A percentile compares a stretch with the other conserved stretches of the same genome.
phyloP scores from a whole-genome alignment of 64 coral and sea anemone genomes.

The Cladopsammia gracilis region DNA sequence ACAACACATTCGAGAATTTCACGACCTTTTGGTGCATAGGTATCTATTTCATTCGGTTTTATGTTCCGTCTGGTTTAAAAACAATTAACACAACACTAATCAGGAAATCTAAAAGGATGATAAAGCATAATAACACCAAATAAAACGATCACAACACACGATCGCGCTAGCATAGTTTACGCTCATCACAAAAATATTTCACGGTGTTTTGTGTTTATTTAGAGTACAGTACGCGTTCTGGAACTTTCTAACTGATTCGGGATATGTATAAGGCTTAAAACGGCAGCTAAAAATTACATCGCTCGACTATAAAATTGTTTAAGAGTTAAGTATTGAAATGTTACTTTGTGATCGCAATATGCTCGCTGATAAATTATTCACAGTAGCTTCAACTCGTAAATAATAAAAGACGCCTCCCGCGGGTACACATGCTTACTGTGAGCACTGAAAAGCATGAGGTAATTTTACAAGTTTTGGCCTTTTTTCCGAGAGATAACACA shows the following conservation, averaged over 20 bases:
- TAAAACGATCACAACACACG: not conserved
- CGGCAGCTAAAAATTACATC: not conserved
- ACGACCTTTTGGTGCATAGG: not conserved
- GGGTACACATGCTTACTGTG: not conserved
- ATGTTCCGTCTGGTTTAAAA: not conserved
- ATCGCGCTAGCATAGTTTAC: not conserved
- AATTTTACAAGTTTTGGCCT: not conserved
- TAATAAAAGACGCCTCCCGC: constrained; percentile 5
- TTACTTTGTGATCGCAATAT: not conserved
- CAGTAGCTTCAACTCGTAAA: not conserved
- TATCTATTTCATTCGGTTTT: constrained; percentile 18
- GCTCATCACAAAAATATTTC: not conserved
- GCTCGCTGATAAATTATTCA: constrained; percentile 24
- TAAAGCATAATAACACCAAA: not conserved
- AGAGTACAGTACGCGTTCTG: not conserved
- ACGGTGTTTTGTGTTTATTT: not conserved
- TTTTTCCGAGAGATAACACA: not conserved
- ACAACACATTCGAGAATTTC: not conserved
- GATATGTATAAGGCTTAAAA: not conserved
- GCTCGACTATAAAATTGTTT: not conserved
- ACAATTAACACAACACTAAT: not conserved
- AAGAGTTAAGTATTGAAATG: not conserved
- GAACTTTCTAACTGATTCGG: not conserved
- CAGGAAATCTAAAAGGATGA: not conserved
- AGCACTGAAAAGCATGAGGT: not conserved